Evolutionary conservation across 2,888 invertebrate species (phyloP), one percentile per base, ranked within the genome.

Genomic region (Andricus curvator): DNA sequence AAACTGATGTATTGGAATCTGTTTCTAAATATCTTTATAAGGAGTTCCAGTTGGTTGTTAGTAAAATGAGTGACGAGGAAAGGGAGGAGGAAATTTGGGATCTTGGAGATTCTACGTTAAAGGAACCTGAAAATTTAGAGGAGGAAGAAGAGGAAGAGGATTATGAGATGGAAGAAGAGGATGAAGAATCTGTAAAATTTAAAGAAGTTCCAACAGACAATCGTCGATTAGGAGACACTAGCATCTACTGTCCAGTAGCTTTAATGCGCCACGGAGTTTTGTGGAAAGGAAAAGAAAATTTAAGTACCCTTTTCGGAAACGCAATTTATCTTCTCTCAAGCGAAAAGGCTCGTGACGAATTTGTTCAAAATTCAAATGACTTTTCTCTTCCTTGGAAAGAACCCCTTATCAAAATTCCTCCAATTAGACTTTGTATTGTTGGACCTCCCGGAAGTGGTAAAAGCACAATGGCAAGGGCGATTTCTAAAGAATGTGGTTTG

Each of bases 231-330:
- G 95, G 96, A n/a, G 94, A 95, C 88, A 95, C 94, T 2, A 93
- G 92, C 83, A 86, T 93, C 85, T 96, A 94, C 86, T 96, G 96
- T 87, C 96, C 96, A 0, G 93, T 96, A 51, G 93, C 94, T n/a
- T 94, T 94, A 87, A 91, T 92, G 79, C 92, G 94, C 64, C 88
- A 94, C 85, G 93, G 93, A 65, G 92, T 95, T 15, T 88, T 96
- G 29, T 95, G 95, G 94, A 94, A 93, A 90, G 96, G 96, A n/a
- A 95, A 94, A 89, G 91, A 94, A 66, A 93, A 95, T 80, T 94
- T 93, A 85, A 89, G 93, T 29, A 92, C 93, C 0, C 93, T 93
- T 85, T 94, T 94, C 85, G 91, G 94, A 84, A 94, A 95, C 81
- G 94, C 94, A 91, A 84, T 94, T 1, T 94, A 95, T 89, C 93